Evolutionary conservation across 1,140 invertebrate species (phyloP).

Genomic region (Drosophila lowei): DNA sequence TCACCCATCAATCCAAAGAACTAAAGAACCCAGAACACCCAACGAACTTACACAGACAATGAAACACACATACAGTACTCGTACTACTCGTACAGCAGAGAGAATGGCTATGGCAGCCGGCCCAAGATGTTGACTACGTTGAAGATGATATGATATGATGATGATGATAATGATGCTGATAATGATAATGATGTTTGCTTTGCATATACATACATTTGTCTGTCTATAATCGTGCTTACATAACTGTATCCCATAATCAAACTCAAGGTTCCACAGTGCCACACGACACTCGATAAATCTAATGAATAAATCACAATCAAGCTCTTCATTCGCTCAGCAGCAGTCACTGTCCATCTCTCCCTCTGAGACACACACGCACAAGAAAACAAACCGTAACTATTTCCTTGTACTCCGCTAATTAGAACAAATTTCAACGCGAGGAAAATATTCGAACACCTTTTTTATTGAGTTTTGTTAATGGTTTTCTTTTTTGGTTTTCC

Average conservation of each 20-base stretch:
- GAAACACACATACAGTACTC: conserved; percentile 12
- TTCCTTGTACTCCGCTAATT: too few relatives aligned
- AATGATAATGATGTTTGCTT: conserved; percentile 32
- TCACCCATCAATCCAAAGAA: conserved; percentile 25
- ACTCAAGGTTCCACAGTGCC: conserved; percentile 23
- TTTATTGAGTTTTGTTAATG: neutral
- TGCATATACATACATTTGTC: conserved; percentile 32
- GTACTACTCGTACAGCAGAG: conserved; percentile 14
- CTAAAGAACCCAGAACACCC: conserved; percentile 24
- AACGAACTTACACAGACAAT: conserved; percentile 14
- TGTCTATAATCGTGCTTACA: conserved; percentile 20
- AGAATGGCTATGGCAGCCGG: conserved; percentile 10
- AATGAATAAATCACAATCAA: conserved; percentile 46
- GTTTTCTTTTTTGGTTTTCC: neutral
- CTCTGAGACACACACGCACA: too few relatives aligned
- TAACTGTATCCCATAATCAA: conserved; percentile 29
- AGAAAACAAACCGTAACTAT: too few relatives aligned
- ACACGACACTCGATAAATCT: conserved; percentile 34
- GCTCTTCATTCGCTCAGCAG: conserved; percentile 36
- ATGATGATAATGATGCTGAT: conserved; percentile 16
- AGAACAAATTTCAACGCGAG: too few relatives aligned
- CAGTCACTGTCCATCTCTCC: conserved; percentile 34
- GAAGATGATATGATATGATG: conserved; percentile 17
- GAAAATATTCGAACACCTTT: too few relatives aligned
- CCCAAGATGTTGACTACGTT: conserved; percentile 9